These are phyloP conservation scores for Crocuta crocuta DNA, from an alignment of 2,113 vertebrate genomes.

Conservation along the genomic window DNA sequence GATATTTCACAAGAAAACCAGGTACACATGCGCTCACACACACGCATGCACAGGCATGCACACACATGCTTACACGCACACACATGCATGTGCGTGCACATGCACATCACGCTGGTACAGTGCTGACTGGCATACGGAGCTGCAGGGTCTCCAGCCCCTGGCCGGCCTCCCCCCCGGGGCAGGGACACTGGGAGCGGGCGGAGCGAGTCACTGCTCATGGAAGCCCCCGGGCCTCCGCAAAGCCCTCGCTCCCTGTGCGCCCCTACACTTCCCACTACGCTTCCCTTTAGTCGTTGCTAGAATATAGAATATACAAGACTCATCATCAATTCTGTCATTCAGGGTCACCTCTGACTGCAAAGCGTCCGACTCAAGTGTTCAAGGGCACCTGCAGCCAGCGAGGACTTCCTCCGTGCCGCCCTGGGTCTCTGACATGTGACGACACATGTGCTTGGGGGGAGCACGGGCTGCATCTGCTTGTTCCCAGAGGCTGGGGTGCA, in stretches of 20 bases:
- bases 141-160: fast-evolving
- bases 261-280: fast-evolving
- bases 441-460: not conserved
- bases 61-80: fast-evolving
- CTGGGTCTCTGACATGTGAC: not conserved
- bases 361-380: not conserved
- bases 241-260: not conserved
- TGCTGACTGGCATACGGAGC: not conserved
- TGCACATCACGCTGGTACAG: not conserved
- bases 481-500: not conserved
- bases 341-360: not conserved
- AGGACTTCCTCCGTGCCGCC: fast-evolving
- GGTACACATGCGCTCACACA: fast-evolving
- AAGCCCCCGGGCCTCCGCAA: not conserved
- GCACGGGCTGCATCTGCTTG: not conserved
- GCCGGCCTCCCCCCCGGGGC: not conserved
- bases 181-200: fast-evolving
- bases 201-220: fast-evolving
- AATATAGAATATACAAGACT: not conserved
- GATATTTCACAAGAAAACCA: not conserved
- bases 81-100: fast-evolving
- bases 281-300: not conserved
- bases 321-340: fast-evolving
- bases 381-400: not conserved
- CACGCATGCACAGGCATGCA: fast-evolving